Percentiles rank a stretch among this genome's conserved stretches.
These are phyloP conservation scores for Agelastica alni DNA, from an alignment of 2,888 invertebrate species.

Conservation along the genomic window DNA sequence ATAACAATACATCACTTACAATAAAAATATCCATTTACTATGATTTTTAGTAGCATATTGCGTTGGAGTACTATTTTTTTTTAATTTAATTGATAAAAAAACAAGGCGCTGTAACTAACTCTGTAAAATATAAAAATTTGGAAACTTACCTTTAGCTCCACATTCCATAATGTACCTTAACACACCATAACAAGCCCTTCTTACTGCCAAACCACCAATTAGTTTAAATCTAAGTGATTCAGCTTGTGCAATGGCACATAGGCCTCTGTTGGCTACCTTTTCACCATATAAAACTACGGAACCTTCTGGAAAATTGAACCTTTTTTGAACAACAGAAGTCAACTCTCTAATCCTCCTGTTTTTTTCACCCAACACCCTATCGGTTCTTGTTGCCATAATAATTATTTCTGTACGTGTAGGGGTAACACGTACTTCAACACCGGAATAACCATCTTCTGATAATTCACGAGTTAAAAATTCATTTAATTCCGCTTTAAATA, in stretches of 20 bases:
- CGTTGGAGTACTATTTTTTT: too few species aligned
- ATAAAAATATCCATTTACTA: too few species aligned
- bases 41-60: too few species aligned
- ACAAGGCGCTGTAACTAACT: too few species aligned
- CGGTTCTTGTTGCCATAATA: constrained; percentile 98
- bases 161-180: constrained; percentile 66
- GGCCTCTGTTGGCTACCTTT: constrained; percentile 96
- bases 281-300: constrained; percentile 98
- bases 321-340: constrained; percentile 97
- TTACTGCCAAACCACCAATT: constrained; percentile 85
- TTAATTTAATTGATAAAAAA: too few species aligned
- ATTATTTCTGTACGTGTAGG: constrained; percentile 98
- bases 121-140: too few species aligned
- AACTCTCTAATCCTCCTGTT: constrained; percentile 96
- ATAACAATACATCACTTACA: too few species aligned
- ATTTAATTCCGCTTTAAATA: constrained; percentile 99
- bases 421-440: constrained; percentile 97
- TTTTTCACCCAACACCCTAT: constrained; percentile 98
- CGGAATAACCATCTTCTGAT: constrained; percentile 99
- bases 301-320: constrained; percentile 95
- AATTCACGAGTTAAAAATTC: constrained; percentile 98
- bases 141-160: constrained; percentile 54
- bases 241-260: constrained; percentile 99
- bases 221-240: constrained; percentile 98
- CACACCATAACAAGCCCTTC: constrained; percentile 97